Base-by-base conservation (phyloP, 1,140 invertebrate genomes). In the Galleria mellonella region DNA sequence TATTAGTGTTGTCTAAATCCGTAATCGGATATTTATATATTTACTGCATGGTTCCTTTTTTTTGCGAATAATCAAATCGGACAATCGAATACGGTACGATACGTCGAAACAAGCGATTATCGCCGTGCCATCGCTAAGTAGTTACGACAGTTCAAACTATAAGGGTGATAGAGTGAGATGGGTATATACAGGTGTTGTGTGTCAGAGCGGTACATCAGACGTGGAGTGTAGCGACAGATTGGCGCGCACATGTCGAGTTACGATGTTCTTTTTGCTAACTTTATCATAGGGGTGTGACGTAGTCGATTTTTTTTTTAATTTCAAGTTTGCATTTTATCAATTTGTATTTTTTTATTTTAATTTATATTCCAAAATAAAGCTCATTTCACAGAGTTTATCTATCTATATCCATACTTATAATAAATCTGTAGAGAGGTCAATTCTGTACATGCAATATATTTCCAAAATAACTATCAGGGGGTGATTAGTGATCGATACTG, bases 211-310 rank as follows among this genome's bases (percentile, higher is more conserved):
- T 71, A 71, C 1, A 31, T 13, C 15, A 4, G 40, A 46, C 35
- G 32, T 55, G 49, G 57, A 69, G 45, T 56, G 56, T 55, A 72
- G 58, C 75, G 81, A 84, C 81, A 84, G 81, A 84, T 84, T 84
- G 81, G 55, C 67, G 72, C 66, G 73, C 79, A 84, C 79, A 84
- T 84, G 79, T 79, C 74, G 72, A 62, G 69, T 68, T 70, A 63
- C 71, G 76, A 75, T 83, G 76, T 61, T 72, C 73, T 79, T 83
- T 83, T 82, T 77, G 72, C 72, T 51, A 73, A 73, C 54, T 66
- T 66, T 56, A 17, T 41, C 17, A 6, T 72, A 72, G 71, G 40
- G 71, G 51, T 55, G 58, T 33, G 55, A 14, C 2, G 17, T 35
- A 35, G 32, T 41, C 49, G 43, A 51, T 46, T 41, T n/a, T 17